Evolutionary conservation across 1,140 invertebrate species (phyloP), one percentile per base, ranked within the genome.

Genomic region (Drosophila nannoptera): DNA sequence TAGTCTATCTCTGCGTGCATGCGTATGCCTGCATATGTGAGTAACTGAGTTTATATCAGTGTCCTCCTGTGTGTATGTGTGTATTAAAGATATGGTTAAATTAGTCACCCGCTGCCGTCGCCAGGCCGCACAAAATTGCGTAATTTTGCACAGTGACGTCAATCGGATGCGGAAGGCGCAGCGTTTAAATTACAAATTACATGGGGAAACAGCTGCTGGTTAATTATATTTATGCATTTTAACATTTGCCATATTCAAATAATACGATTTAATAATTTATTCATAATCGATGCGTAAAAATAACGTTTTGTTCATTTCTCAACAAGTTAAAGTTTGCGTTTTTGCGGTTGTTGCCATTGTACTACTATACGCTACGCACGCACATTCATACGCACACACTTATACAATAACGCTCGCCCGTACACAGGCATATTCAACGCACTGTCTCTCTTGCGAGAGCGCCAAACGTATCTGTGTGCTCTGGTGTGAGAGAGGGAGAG

Each of bases 71-170:
- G 14, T 32, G 22, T 55, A 52, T 67, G 33, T 52, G 38, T 61
- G n/a, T 64, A 22, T 69, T 65, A 56, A 55, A 69, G 56, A 80
- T 72, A 81, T 66, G 77, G 60, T 84, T 78, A 78, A 82, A 83
- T 82, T 82, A 82, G 78, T 83, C 75, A 61, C 60, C 49, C 65
- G 36, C 12, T 11, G 54, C n/a, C 33, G 43, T 58, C 12, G 62
- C 42, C 52, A 46, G 63, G 56, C 46, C 32, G 40, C 65, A 63
- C 53, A 80, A 72, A 68, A 68, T 82, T 84, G 72, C 80, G 80
- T 84, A 83, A 83, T 75, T 70, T 66, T 14, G 69, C 50, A 38
- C 40, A 43, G 53, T 75, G 78, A 78, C 78, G 75, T 78, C 78
- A 82, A 82, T 63, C 29, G 50, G 14, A 63, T 42, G 52, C 66